These are phyloP conservation scores for Drosophila robusta DNA, from an alignment of 2,888 invertebrate genomes.

Conservation along the genomic window DNA sequence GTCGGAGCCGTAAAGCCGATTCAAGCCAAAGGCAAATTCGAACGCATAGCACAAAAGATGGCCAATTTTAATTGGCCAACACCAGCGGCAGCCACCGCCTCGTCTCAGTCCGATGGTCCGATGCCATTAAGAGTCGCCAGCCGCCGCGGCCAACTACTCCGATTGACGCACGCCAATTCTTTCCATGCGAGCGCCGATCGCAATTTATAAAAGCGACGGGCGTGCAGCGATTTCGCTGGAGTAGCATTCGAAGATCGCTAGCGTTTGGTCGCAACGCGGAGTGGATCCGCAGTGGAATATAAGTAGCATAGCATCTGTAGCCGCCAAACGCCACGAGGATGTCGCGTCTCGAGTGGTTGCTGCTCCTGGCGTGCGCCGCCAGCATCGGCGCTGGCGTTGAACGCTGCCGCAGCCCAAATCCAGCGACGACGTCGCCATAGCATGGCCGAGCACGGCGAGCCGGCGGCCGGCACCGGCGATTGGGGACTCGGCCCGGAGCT, in stretches of 20 bases:
- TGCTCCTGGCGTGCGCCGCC: constrained; percentile 63
- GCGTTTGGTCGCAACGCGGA: constrained; percentile 38
- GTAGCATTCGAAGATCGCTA: constrained; percentile 71
- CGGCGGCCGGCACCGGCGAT: constrained; percentile 11
- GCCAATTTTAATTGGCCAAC: constrained; percentile 67
- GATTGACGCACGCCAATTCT: constrained; percentile 81
- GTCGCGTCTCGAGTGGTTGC: constrained; percentile 67
- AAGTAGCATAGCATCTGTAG: constrained; percentile 6
- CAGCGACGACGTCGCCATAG: constrained; percentile 67
- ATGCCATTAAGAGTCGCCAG: background rate
- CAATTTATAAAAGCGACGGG: constrained; percentile 83
- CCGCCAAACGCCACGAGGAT: constrained; percentile 36
- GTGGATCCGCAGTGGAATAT: constrained; percentile 30
- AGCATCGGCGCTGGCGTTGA: constrained; percentile 27
- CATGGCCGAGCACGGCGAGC: background rate
- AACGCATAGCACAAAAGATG: constrained; percentile 47
- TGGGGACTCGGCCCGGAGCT: constrained; percentile 86
- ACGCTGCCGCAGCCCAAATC: constrained; percentile 47
- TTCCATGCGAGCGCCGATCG: constrained; percentile 80
- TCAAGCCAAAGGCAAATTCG: constrained; percentile 38
- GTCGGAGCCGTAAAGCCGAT: constrained; percentile 67
- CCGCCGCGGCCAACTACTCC: constrained; percentile 26
- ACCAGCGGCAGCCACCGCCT: constrained; percentile 26
- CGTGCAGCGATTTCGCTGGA: constrained; percentile 77
- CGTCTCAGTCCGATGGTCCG: constrained; percentile 10